Evolutionary conservation across 2,797 vertebrate genomes (phyloP).

Genomic region (Rhincodon typus): DNA sequence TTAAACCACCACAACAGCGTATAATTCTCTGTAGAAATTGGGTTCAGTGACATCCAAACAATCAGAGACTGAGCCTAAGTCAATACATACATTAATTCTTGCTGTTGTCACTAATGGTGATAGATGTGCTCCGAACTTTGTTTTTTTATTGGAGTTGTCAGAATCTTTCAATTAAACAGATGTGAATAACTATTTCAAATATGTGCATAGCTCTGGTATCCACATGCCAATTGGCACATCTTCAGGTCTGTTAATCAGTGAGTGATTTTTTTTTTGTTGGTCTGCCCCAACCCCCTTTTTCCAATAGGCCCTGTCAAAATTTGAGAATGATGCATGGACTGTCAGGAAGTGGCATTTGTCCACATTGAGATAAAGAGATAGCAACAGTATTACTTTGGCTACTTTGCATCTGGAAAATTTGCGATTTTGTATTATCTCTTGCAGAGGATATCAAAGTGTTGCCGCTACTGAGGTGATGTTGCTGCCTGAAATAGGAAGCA

Average conservation of each 20-base stretch:
- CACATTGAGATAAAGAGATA: background rate
- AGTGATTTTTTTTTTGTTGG: background rate
- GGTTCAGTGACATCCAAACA: background rate
- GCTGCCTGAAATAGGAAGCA: background rate
- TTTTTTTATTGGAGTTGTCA: conserved; percentile 26
- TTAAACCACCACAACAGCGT: background rate
- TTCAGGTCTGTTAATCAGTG: conserved; percentile 12
- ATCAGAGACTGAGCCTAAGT: background rate
- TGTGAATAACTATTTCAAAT: background rate
- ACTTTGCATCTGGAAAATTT: background rate
- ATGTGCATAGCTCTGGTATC: background rate
- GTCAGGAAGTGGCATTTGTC: background rate
- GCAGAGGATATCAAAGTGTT: background rate
- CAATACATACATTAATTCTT: background rate
- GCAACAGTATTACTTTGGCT: background rate
- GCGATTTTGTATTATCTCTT: background rate
- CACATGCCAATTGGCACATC: background rate
- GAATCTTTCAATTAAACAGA: background rate
- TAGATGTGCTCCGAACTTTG: background rate
- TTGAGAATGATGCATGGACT: background rate
- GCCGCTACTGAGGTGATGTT: background rate
- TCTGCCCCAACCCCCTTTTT: no score
- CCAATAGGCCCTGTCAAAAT: no score
- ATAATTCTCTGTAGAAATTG: background rate
- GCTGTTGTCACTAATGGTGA: background rate